Evolutionary conservation across 2,888 invertebrate species (phyloP), one percentile per base, ranked within the genome.

Genomic region (Ectropis crepuscularia): DNA sequence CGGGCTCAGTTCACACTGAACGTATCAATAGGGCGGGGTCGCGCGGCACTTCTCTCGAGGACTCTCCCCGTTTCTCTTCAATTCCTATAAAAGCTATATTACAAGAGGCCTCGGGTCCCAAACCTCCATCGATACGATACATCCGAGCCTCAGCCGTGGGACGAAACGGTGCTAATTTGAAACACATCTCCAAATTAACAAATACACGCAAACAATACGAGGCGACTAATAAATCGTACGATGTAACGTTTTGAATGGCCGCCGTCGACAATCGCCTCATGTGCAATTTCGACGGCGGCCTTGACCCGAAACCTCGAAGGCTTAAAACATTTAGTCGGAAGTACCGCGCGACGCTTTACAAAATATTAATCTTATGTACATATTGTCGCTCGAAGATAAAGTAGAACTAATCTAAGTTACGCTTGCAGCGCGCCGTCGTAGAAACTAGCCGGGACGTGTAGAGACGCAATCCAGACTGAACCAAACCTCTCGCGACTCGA

Each of bases 321-420:
- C 70, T 70, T 70, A 72, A 69, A 69, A 70, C 65, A 61, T 72
- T 66, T 63, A 66, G 63, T 61, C 68, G 72, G 70, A 82, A 81
- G 80, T 80, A 85, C 81, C 89, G 78, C 85, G 83, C 83, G 83
- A 82, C 80, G 83, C 81, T 75, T 85, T 88, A 89, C 86, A 89
- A 89, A 90, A 88, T 90, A 90, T 89, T 87, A 85, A 89, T 92
- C 90, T 92, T 93, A 93, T 93, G 89, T 93, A 93, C 93, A 93
- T 93, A 93, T 93, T 93, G 93, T 93, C 93, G 88, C 85, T 92
- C 86, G 83, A 89, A 88, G 89, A 89, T 92, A 91, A 89, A 89
- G 74, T 73, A 89, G 86, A 86, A 86, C 87, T 86, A 88, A 75
- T 80, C 88, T 89, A 89, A 79, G 81, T 68, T 57, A 61, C 67